Conservation (phyloP, 2,888 invertebrate species). For the Polietes domitor region DNA sequence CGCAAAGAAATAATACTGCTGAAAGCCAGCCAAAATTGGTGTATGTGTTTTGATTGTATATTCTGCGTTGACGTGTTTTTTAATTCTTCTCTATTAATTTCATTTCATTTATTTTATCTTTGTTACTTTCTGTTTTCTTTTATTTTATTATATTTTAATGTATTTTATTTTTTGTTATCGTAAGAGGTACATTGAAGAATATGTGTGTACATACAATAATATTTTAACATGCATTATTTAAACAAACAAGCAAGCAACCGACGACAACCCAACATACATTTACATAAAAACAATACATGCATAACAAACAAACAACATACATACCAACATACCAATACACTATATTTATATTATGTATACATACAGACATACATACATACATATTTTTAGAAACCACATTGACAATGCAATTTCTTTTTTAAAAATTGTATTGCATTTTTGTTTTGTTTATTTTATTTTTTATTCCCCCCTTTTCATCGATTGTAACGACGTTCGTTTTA, state of each 20-base stretch:
- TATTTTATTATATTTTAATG: slow-evolving; percentile 37
- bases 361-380: slow-evolving; percentile 11
- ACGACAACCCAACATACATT: slow-evolving; percentile 25
- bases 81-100: background rate
- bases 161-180: slow-evolving; percentile 43
- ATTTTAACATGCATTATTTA: slow-evolving; percentile 42
- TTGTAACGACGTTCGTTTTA: slow-evolving; percentile 24
- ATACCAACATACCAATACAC: slow-evolving; percentile 20
- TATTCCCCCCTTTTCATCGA: slow-evolving; percentile 12
- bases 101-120: background rate
- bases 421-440: slow-evolving; percentile 21
- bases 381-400: slow-evolving; percentile 30
- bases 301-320: slow-evolving; percentile 31
- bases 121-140: slow-evolving; percentile 10
- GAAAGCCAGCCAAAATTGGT: slow-evolving; percentile 13
- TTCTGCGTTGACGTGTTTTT: background rate
- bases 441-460: slow-evolving; percentile 2
- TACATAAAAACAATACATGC: background rate
- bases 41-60: background rate
- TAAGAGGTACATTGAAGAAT: slow-evolving; percentile 32
- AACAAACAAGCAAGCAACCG: slow-evolving; percentile 14
- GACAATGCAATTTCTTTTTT: slow-evolving; percentile 32
- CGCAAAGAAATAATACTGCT: slow-evolving; percentile 76
- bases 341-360: slow-evolving; percentile 20
- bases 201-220: slow-evolving; percentile 37